phyloP scores from a whole-genome alignment of 2,113 vertebrate genomes.

The Andinoacara biseriatus region DNA sequence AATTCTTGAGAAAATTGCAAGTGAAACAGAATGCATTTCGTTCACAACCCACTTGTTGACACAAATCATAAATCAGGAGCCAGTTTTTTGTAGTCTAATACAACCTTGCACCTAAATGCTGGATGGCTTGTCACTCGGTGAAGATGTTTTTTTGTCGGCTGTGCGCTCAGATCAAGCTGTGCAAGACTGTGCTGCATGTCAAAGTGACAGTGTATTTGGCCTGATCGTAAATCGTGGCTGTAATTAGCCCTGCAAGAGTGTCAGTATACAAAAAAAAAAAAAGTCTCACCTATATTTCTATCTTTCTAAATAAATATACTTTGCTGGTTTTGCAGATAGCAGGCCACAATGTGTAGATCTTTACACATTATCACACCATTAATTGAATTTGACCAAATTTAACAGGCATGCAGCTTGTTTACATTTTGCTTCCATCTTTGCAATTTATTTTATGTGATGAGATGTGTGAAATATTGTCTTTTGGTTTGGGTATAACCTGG shows the following conservation, averaged over 20 bases:
- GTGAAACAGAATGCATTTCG: slow-evolving; percentile 3
- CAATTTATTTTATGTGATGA: background rate
- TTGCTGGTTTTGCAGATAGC: background rate
- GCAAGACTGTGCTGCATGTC: slow-evolving; percentile 1
- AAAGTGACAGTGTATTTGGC: background rate
- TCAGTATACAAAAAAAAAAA: background rate
- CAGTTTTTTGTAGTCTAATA: background rate
- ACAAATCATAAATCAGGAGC: background rate
- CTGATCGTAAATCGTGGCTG: background rate
- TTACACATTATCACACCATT: background rate
- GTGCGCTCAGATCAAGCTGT: background rate
- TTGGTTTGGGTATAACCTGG: background rate
- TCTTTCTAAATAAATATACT: slow-evolving; percentile 3
- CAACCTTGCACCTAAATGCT: background rate
- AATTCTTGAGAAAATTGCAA: background rate
- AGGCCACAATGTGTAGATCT: background rate
- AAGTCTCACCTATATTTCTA: background rate
- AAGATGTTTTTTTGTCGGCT: background rate
- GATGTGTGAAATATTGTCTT: background rate
- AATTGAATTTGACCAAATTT: background rate
- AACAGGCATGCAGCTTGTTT: background rate
- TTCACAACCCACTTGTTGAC: background rate
- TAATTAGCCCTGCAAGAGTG: background rate
- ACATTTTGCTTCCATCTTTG: background rate
- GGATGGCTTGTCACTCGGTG: background rate